A percentile compares a stretch with the other conserved stretches of the same genome.
These are phyloP conservation scores for Brotula barbata DNA, from an alignment of 2,797 vertebrate species.

Conservation along the genomic window DNA sequence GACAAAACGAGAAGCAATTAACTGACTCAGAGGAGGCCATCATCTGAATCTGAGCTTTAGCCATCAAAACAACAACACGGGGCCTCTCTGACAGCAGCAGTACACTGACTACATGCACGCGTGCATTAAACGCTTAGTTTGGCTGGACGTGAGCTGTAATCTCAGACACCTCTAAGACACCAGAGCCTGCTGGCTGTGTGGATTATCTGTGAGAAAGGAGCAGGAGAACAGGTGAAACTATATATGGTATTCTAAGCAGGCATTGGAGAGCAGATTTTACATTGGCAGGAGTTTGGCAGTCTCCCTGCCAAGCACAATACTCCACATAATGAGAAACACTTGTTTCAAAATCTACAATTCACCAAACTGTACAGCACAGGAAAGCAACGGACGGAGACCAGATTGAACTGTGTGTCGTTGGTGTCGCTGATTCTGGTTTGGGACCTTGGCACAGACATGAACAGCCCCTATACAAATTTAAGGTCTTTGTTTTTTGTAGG, in stretches of 20 bases:
- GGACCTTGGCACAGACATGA: constrained; percentile 45
- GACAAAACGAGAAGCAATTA: constrained; percentile 14
- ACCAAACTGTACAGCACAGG: constrained; percentile 59
- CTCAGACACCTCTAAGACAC: constrained; percentile 39
- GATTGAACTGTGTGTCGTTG: constrained; percentile 54
- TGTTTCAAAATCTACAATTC: constrained; percentile 69
- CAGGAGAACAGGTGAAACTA: constrained; percentile 77
- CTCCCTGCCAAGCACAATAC: constrained; percentile 76
- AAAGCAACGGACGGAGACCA: constrained; percentile 41
- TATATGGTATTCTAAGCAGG: constrained; percentile 75
- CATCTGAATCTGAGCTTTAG: constrained; percentile 7
- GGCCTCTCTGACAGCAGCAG: constrained; percentile 5
- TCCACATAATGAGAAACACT: constrained; percentile 77
- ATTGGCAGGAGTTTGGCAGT: constrained; percentile 60
- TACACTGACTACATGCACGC: constrained; percentile 20
- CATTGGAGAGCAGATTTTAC: constrained; percentile 72
- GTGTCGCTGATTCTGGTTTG: constrained; percentile 49
- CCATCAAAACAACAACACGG: constrained; percentile 12
- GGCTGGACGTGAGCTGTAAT: constrained; percentile 28
- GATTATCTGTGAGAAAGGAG: constrained; percentile 63
- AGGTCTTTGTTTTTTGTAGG: constrained; percentile 32
- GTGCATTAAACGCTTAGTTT: constrained; percentile 16
- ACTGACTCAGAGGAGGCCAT: constrained; percentile 12
- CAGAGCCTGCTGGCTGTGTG: constrained; percentile 56
- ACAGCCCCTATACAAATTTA: constrained; percentile 19